Evolutionary conservation across 2,113 vertebrate species (phyloP), one percentile per base, ranked within the genome.

Genomic region (Martes martes): DNA sequence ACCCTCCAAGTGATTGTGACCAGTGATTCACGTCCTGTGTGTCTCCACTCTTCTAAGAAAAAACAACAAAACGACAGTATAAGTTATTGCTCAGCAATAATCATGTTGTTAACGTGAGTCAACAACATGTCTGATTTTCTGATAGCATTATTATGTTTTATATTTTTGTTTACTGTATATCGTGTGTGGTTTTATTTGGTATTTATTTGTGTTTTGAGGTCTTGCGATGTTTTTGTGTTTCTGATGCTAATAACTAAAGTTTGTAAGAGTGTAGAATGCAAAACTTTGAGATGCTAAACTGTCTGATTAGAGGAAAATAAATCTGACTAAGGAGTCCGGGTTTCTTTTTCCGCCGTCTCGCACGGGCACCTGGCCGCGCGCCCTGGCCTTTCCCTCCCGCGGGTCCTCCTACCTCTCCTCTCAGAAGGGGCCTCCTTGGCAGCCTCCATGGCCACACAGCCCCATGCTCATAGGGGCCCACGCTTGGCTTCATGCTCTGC

Each of bases 191-290:
- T 98, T 98, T 98, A 98, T 98, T 98, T 98, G 98, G 98, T 99
- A 99, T 99, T 99, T 99, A 99, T 99, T 99, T 99, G 98, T 99
- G 98, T 99, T 99, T 98, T 98, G 98, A 99, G 99, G 99, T 99
- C 99, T 99, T 99, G 99, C 98, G 71, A 98, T 98, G 98, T 99
- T 98, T 99, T 98, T 98, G 98, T 99, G 98, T 99, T 98, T 96
- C 98, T 95, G 98, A 99, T 98, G 99, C 98, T 99, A 98, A 98
- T 98, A 98, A 99, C 98, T 98, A 91, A 98, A 98, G 98, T 98
- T 98, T 98, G 96, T 99, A 98, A 98, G 98, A 98, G 90, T 98
- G 97, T 98, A 99, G 98, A 99, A 99, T 99, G 98, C 98, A 23
- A 95, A 98, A 98, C 98, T 99, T 97, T 98, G 99, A 98, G 98